These are phyloP conservation scores for Caerostris extrusa DNA, from an alignment of 1,140 invertebrate species.

Conservation along the genomic window DNA sequence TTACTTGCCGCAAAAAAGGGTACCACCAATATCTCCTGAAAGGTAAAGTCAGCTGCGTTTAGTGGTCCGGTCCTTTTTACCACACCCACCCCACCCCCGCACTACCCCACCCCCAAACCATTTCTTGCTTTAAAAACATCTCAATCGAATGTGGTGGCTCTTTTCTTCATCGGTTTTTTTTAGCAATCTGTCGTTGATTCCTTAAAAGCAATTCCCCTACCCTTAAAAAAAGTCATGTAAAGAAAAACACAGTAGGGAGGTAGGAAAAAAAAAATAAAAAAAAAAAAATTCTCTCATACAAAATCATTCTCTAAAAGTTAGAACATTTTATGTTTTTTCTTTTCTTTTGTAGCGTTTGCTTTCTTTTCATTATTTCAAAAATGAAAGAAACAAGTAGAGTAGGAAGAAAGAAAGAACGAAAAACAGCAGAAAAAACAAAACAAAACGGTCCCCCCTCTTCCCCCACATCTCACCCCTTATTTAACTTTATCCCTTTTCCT, in stretches of 20 bases:
- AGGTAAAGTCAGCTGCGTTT: constrained; percentile 55
- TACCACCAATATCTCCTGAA: constrained; percentile 38
- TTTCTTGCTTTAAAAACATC: constrained; percentile 15
- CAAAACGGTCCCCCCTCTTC: constrained; percentile 6
- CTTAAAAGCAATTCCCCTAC: constrained; percentile 66
- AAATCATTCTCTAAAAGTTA: constrained; percentile 69
- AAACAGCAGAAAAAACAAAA: constrained; percentile 42
- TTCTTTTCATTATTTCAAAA: constrained; percentile 60
- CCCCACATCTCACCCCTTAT: neutral
- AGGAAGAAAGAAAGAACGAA: neutral
- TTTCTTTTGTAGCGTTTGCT: constrained; percentile 53
- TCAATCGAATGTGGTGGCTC: constrained; percentile 53
- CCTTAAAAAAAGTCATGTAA: constrained; percentile 51
- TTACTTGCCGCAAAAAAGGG: constrained; percentile 34
- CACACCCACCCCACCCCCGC: neutral
- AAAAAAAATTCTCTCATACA: constrained; percentile 42
- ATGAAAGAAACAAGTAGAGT: constrained; percentile 47
- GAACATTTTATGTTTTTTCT: constrained; percentile 58
- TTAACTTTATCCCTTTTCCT: constrained; percentile 34
- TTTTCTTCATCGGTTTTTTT: too few relatives aligned
- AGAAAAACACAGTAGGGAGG: neutral
- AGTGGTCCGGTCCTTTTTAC: constrained; percentile 15
- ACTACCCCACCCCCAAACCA: neutral
- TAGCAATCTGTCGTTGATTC: constrained; percentile 60
- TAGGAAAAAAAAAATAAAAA: neutral